Conservation (phyloP, 2,888 invertebrate species). For the Euspilapteryx auroguttella region DNA sequence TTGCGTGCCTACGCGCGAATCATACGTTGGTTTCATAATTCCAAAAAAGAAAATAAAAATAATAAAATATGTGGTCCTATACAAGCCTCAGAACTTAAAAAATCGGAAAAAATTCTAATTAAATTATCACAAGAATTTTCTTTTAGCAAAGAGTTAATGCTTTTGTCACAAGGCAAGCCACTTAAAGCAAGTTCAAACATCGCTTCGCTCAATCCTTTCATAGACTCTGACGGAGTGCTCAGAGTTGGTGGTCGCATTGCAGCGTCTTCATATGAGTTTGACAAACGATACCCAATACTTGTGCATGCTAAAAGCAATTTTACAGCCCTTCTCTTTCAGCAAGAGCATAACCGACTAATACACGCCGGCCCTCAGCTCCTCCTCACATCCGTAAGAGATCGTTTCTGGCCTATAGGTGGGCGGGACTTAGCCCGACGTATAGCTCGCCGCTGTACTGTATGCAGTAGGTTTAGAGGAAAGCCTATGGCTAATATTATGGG, state of each 20-base stretch:
- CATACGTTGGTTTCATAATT: background rate
- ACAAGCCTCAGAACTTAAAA: background rate
- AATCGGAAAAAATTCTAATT: background rate
- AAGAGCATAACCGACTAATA: background rate
- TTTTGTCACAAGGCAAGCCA: background rate
- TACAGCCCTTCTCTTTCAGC: background rate
- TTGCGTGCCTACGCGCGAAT: background rate
- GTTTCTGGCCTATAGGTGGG: background rate
- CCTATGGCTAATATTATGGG: background rate
- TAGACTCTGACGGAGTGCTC: background rate
- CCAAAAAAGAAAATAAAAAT: background rate
- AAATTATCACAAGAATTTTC: background rate
- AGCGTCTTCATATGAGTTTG: background rate
- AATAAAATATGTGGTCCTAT: background rate
- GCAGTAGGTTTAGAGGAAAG: background rate
- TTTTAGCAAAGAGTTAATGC: background rate
- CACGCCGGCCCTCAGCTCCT: slow-evolving; percentile 1
- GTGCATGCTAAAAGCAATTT: background rate
- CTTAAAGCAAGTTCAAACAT: background rate
- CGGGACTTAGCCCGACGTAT: background rate
- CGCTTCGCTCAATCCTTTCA: background rate
- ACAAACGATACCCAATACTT: background rate
- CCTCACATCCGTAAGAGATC: background rate
- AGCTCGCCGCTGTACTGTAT: background rate
- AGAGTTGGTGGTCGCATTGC: background rate